Evolutionary conservation across 2,797 vertebrate species (phyloP), one percentile per base, ranked within the genome.

Genomic region (Chaunax sp.): DNA sequence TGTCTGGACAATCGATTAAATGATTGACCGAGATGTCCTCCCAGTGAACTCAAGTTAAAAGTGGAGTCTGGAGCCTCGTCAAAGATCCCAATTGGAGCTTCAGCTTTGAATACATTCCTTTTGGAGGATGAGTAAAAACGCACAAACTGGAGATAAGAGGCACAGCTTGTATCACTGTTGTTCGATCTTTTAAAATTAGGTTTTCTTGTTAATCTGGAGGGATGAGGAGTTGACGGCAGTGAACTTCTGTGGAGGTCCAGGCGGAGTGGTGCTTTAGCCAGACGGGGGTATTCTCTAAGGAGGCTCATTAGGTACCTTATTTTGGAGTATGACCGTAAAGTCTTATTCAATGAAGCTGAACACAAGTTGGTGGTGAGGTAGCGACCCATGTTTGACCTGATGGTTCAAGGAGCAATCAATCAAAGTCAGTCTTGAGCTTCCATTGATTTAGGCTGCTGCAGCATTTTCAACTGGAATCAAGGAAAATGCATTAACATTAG

Each of bases 1-100:
- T 92, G 89, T 60, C 44, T 71, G 26, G 91, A 91, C 46, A 93
- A 43, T 46, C 2, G 75, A 60, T 82, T 69, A 63, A 93, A 93
- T 25, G 89, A 87, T 52, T 89, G 76, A 55, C 84, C 78, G 3
- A 93, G 72, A 45, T 66, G 75, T 20, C 75, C 65, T 61, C 83
- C 74, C 38, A 89, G 30, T 28, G 74, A 77, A 19, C 56, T 72
- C 53, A 75, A 62, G 41, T 83, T 65, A 41, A 86, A 75, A 43
- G 52, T 41, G 25, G 28, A 77, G 58, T 58, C 33, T 11, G 33
- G 64, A 26, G 67, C 33, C 8, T 87, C 82, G 62, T 88, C 72
- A 5, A 81, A 57, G 64, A 89, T 68, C 47, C 91, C 90, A 22
- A 91, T 64, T 2, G 92, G 91, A 70, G 88, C 79, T 55, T 91